Percentiles rank a stretch among this genome's conserved stretches.
phyloP scores from a whole-genome alignment of 1,140 invertebrate genomes.

The Spodoptera litura region DNA sequence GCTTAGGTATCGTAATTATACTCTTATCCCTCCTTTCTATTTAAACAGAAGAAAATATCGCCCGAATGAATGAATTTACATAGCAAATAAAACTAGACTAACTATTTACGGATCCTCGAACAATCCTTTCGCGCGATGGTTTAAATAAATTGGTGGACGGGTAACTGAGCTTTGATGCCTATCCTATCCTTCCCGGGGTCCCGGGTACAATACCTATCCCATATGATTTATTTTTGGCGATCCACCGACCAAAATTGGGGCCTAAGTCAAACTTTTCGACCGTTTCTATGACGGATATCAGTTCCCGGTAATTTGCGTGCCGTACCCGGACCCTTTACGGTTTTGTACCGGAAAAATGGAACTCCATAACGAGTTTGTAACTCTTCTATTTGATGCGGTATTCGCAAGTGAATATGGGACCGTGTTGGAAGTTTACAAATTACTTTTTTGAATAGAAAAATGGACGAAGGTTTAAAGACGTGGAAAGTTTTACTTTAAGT shows the following conservation, averaged over 20 bases:
- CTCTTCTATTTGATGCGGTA: conserved; percentile 17
- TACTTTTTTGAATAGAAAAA: no score
- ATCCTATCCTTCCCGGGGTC: conserved; percentile 25
- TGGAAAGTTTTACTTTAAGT: no score
- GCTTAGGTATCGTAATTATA: no score
- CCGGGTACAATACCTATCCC: conserved; percentile 54
- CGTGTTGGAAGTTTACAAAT: no score
- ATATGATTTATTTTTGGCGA: conserved; percentile 64
- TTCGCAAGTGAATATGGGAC: no score
- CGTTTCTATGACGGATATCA: conserved; percentile 37
- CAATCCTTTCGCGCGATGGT: conserved; percentile 29
- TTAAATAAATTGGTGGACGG: conserved; percentile 46
- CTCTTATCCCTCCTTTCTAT: no score
- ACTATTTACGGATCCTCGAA: background rate
- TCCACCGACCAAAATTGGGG: conserved; percentile 47
- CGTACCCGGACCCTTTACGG: conserved; percentile 4
- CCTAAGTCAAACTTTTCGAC: conserved; percentile 37
- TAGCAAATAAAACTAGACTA: background rate
- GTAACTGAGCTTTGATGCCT: background rate
- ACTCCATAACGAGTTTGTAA: conserved; percentile 23
- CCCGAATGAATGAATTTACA: background rate
- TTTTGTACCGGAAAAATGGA: conserved; percentile 23
- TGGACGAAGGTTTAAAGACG: no score
- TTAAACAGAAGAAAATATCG: no score
- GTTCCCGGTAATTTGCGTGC: conserved; percentile 17